Base-by-base conservation (phyloP, 1,140 invertebrate genomes). In the Drosophila nasuta region DNA sequence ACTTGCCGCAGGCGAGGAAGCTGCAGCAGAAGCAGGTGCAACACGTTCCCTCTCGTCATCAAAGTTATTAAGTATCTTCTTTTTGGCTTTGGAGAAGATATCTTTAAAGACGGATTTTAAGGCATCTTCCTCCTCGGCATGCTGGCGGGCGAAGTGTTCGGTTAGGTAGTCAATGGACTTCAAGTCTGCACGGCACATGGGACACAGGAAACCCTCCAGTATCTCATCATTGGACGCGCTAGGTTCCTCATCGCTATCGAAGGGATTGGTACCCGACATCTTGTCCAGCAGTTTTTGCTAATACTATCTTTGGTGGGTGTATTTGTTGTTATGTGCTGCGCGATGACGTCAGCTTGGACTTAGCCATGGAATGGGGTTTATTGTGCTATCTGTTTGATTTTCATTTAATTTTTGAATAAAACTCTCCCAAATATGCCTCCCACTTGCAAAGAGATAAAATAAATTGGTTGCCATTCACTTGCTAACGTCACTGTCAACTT, bases 181-280 rank as follows among this genome's bases (percentile, higher is more conserved):
- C 13, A 98, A 94, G 93, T 98, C 97, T 49, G 95, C 95, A 93
- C 97, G 96, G 91, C 98, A 99, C 88, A 98, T 97, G 0, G 98
- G 97, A 93, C 98, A 99, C 3, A 99, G 93, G 91, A 98, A 98
- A 5, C 98, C 98, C 93, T 99, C 98, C 64, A 97, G 93, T 65
- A 98, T 96, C 80, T 95, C 94, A 10, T 93, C 94, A 46, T 72
- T 81, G 43, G 49, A 38, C 2, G 74, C 56, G 15, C 67, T 94
- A 93, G 71, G 56, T 5, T 91, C 86, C 1, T 90, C 86, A 10
- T 89, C 85, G 43, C 85, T 89, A 56, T 87, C 86, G 8, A 90
- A 90, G n/a, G 86, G 86, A 86, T 90, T 90, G 4, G 20, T 25
- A 25, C 81, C 60, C 3, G 85, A 85, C 85, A 88, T 88, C 28